Evolutionary conservation across 2,888 invertebrate species (phyloP).

Genomic region (Mythimna vitellina): DNA sequence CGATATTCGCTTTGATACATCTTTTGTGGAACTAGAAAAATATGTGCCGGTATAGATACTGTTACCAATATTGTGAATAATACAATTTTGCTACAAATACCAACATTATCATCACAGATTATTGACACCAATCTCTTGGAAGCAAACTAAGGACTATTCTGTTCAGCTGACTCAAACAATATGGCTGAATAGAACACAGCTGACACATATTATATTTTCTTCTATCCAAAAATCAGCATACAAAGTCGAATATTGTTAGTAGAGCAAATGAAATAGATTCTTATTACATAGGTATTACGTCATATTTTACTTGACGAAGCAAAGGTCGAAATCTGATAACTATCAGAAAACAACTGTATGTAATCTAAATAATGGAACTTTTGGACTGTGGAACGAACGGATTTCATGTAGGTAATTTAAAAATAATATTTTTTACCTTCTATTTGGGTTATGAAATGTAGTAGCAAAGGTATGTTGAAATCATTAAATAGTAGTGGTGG

Average conservation of each 20-base stretch:
- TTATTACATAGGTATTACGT: slow-evolving; percentile 47
- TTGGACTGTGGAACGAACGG: slow-evolving; percentile 22
- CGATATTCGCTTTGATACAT: neutral
- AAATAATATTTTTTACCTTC: slow-evolving; percentile 4
- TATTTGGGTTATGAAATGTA: slow-evolving; percentile 29
- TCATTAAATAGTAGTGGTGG: neutral
- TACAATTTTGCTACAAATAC: neutral
- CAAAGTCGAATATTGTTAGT: slow-evolving; percentile 33
- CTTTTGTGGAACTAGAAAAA: slow-evolving; percentile 1
- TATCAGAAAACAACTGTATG: slow-evolving; percentile 38
- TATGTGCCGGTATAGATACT: neutral
- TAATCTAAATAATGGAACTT: slow-evolving; percentile 48
- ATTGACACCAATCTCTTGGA: slow-evolving; percentile 5
- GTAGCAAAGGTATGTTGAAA: neutral
- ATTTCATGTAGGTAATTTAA: slow-evolving; percentile 26
- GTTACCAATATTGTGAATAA: neutral
- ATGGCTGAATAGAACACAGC: slow-evolving; percentile 30
- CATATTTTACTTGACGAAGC: slow-evolving; percentile 23
- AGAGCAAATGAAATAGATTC: slow-evolving; percentile 39
- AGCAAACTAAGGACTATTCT: slow-evolving; percentile 6
- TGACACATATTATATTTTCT: slow-evolving; percentile 31
- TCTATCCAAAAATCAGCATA: slow-evolving; percentile 37
- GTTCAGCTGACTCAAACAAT: slow-evolving; percentile 27
- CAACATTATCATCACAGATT: slow-evolving; percentile 3
- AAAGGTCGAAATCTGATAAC: slow-evolving; percentile 47